Conservation (phyloP, 1,140 invertebrate genomes). For the Trichonephila clavata region DNA sequence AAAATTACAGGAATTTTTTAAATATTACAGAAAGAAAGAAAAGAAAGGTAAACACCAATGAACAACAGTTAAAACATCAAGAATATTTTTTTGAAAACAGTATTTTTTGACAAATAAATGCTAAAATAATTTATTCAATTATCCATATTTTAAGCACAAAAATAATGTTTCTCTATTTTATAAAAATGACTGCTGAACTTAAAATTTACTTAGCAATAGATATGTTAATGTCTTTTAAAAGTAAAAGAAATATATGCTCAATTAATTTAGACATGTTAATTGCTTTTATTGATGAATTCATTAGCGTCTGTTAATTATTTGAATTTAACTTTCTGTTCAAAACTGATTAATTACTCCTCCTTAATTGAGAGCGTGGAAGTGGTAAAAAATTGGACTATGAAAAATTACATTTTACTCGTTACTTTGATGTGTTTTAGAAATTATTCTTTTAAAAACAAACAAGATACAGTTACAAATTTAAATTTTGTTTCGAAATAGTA, state of each 20-base stretch:
- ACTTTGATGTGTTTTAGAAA: not conserved
- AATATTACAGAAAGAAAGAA: no score
- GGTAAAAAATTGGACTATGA: not conserved
- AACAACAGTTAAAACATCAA: no score
- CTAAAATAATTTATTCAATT: not conserved
- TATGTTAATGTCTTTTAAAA: not conserved
- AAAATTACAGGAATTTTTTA: no score
- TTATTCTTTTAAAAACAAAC: not conserved
- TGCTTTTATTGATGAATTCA: conserved; percentile 52
- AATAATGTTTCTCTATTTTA: not conserved
- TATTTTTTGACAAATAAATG: no score
- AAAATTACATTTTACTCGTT: conserved; percentile 1
- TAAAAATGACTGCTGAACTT: conserved; percentile 32
- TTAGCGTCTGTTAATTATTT: conserved; percentile 47
- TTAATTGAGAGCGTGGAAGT: conserved; percentile 17
- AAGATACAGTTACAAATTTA: not conserved
- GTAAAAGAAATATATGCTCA: conserved; percentile 25
- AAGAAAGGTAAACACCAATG: no score
- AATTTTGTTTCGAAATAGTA: not conserved
- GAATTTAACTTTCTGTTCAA: conserved; percentile 35
- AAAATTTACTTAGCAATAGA: not conserved
- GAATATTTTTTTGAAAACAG: no score
- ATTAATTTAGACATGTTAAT: conserved; percentile 40
- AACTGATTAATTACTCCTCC: conserved; percentile 49
- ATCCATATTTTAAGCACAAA: not conserved